Base-by-base conservation (phyloP, 1,140 invertebrate species). In the Aphis gossypii region DNA sequence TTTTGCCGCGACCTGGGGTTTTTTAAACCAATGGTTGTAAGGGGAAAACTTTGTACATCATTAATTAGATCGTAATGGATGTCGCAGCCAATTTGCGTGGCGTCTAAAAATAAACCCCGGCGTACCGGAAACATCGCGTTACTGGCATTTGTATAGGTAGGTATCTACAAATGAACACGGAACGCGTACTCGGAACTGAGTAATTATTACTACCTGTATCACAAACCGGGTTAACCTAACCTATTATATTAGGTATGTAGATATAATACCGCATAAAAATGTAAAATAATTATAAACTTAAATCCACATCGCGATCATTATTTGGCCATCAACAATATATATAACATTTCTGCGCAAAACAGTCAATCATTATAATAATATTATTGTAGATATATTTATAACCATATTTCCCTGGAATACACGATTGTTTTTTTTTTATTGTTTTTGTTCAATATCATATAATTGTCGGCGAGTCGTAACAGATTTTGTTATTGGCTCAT, bases 41-140 rank as follows among this genome's bases (percentile, higher is more conserved):
- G 44, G 90, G 60, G 46, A 48, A 92, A 82, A 92, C 60, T 92
- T 92, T 92, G 44, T 48, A 92, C 23, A 83, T 30, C 68, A 92
- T 92, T 92, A 92, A 92, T 92, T 92, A 83, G 54, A 18, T 11
- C 11, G 23, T 90, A 90, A 68, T 44, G 68, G 44, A 83, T 51
- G 90, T 92, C 68, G 60, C 68, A 48, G 76, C 90, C 76, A 92
- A 92, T 92, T 92, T 83, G 44, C 76, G 44, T 23, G n/a, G 2
- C 60, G 90, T 92, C 68, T 92, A 92, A 83, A 92, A 92, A 92
- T 92, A 92, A 92, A 83, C 46, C 46, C 30, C 46, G 11, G 25
- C 35, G 56, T 44, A 90, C 89, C 89, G 89, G 89, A 90, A 90
- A 90, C 89, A 44, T 46, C 56, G 89, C 35, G 88, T 89, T 41